Evolutionary conservation across 2,797 vertebrate genomes (phyloP).

Genomic region (Poeciliopsis infans): DNA sequence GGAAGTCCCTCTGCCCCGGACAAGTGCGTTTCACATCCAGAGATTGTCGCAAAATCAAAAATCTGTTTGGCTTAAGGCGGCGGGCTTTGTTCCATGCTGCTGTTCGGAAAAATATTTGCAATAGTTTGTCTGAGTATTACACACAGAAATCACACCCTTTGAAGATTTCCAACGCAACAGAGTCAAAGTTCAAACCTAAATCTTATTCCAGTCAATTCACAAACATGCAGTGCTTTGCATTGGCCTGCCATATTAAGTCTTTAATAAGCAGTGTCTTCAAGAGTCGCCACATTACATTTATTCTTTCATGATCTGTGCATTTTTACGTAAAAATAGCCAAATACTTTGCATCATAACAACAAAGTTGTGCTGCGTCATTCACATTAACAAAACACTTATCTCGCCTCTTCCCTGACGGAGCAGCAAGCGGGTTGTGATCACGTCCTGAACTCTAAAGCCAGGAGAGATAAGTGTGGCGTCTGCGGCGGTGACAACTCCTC

Average conservation of each 20-base stretch:
- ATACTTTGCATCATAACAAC: background rate
- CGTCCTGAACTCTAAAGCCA: slow-evolving; percentile 97
- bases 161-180: background rate
- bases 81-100: background rate
- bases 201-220: background rate
- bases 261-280: slow-evolving; percentile 23
- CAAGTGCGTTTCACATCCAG: slow-evolving; percentile 27
- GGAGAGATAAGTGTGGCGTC: slow-evolving; percentile 98
- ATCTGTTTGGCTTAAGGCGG: background rate
- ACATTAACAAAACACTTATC: background rate
- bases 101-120: background rate
- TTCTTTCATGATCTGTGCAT: slow-evolving; percentile 11
- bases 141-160: background rate
- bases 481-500: slow-evolving; percentile 99
- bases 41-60: slow-evolving; percentile 11
- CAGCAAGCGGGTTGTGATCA: slow-evolving; percentile 99
- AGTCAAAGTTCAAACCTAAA: background rate
- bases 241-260: background rate
- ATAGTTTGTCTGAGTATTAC: background rate
- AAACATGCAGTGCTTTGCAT: background rate
- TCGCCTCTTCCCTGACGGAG: slow-evolving; percentile 32
- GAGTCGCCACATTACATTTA: slow-evolving; percentile 11
- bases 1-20: slow-evolving; percentile 20
- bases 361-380: slow-evolving; percentile 6
- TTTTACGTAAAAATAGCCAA: slow-evolving; percentile 1